Conservation (phyloP, 92 coral and sea anemone species). For the Umimayanthus chanpuru region DNA sequence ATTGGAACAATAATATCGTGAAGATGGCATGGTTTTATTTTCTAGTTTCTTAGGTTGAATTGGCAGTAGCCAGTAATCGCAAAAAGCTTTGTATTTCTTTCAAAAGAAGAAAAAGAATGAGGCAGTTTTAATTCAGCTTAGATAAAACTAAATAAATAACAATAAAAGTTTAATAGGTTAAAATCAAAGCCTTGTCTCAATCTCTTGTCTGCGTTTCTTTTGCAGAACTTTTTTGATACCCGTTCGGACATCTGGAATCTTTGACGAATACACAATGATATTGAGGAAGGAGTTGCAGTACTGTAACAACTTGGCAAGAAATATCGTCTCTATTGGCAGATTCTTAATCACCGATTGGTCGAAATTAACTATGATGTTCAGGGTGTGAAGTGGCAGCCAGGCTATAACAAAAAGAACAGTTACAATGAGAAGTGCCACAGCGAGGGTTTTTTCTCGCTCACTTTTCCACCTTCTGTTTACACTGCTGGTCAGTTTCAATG, state of each 20-base stretch:
- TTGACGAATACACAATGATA: constrained; percentile 29
- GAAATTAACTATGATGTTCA: constrained; percentile 28
- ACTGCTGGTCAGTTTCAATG: neutral
- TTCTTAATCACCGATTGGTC: constrained; percentile 19
- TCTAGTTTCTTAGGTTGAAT: neutral
- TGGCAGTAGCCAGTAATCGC: neutral
- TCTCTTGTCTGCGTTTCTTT: neutral
- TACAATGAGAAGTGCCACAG: constrained; percentile 1
- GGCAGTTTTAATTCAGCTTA: neutral
- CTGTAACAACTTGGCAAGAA: constrained; percentile 29
- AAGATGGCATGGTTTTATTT: too few species aligned
- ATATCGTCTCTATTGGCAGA: constrained; percentile 21
- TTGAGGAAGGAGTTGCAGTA: constrained; percentile 35
- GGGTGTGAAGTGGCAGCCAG: constrained; percentile 28
- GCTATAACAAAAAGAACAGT: constrained; percentile 32
- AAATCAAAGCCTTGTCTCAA: constrained; percentile 23
- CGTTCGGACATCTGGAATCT: constrained; percentile 16
- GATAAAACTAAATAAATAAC: neutral
- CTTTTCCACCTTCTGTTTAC: neutral
- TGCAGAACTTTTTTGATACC: constrained; percentile 16
- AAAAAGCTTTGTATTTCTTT: neutral
- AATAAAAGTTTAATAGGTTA: neutral
- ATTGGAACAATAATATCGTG: neutral
- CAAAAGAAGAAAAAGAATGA: neutral
- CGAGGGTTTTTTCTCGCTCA: constrained; percentile 10